phyloP scores from a whole-genome alignment of 2,113 vertebrate genomes.

The Vulpes ferrilata region DNA sequence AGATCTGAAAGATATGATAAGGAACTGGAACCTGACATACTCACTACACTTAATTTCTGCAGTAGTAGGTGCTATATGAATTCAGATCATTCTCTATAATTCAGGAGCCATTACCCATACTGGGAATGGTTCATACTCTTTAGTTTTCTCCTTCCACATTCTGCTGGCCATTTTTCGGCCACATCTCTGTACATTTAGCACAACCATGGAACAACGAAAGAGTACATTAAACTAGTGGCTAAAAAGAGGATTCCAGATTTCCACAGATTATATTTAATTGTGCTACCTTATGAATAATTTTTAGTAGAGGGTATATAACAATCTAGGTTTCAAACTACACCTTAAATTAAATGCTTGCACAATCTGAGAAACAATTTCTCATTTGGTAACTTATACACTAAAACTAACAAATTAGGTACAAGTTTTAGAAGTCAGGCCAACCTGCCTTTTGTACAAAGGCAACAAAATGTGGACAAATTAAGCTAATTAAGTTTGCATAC shows the following conservation, averaged over 20 bases:
- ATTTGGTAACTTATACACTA: neutral
- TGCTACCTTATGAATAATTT: conserved; percentile 27
- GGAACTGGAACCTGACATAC: conserved; percentile 48
- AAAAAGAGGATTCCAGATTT: conserved; percentile 48
- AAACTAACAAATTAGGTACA: conserved; percentile 57
- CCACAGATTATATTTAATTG: neutral
- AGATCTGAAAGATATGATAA: conserved; percentile 35
- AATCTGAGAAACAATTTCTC: conserved; percentile 28
- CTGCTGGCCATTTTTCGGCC: neutral
- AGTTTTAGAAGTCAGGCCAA: conserved; percentile 36
- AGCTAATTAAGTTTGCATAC: conserved; percentile 46
- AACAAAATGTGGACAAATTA: conserved; percentile 53
- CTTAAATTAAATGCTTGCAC: conserved; percentile 64
- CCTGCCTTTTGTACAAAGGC: conserved; percentile 45
- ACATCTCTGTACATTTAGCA: conserved; percentile 23
- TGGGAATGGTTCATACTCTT: conserved; percentile 8
- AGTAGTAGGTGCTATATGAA: conserved; percentile 19
- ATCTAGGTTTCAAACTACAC: conserved; percentile 30
- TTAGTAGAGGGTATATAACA: conserved; percentile 14
- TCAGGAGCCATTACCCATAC: conserved; percentile 27
- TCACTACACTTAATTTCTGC: conserved; percentile 62
- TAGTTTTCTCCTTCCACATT: conserved; percentile 46
- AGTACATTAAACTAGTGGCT: conserved; percentile 1
- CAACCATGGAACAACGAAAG: conserved; percentile 33
- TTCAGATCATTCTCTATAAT: conserved; percentile 33